phyloP scores from a whole-genome alignment of 2,888 invertebrate species.

The Hipparchia sbordonii region DNA sequence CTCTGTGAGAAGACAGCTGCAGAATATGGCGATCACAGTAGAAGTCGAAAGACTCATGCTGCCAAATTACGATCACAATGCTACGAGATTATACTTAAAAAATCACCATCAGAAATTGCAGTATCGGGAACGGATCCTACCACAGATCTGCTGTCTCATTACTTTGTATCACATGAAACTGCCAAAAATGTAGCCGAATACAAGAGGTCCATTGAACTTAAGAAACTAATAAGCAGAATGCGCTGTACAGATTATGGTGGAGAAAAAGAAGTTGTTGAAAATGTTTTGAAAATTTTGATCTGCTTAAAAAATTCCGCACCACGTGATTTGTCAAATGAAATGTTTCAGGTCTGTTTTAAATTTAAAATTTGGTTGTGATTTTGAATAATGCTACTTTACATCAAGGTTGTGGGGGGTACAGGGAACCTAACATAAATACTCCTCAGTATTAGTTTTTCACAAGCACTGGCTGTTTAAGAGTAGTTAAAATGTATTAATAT shows the following conservation, averaged over 20 bases:
- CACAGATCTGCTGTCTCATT: constrained; percentile 64
- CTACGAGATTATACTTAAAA: constrained; percentile 73
- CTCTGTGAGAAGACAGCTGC: constrained; percentile 66
- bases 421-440: no score
- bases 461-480: no score
- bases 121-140: constrained; percentile 58
- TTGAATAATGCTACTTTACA: no score
- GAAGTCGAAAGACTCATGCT: constrained; percentile 56
- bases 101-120: constrained; percentile 54
- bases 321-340: constrained; percentile 59
- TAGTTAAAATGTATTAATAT: no score
- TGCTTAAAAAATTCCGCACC: constrained; percentile 60
- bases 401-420: no score
- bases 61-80: constrained; percentile 68
- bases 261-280: constrained; percentile 55
- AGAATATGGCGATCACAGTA: constrained; percentile 58
- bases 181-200: constrained; percentile 70
- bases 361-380: not conserved
- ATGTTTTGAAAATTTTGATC: constrained; percentile 60
- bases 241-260: constrained; percentile 58
- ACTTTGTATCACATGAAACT: constrained; percentile 60
- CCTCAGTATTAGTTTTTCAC: no score
- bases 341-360: constrained; percentile 64
- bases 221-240: constrained; percentile 58
- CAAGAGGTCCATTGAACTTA: constrained; percentile 62